phyloP scores from a whole-genome alignment of 1,140 invertebrate genomes.

The Rhopalosiphum padi region DNA sequence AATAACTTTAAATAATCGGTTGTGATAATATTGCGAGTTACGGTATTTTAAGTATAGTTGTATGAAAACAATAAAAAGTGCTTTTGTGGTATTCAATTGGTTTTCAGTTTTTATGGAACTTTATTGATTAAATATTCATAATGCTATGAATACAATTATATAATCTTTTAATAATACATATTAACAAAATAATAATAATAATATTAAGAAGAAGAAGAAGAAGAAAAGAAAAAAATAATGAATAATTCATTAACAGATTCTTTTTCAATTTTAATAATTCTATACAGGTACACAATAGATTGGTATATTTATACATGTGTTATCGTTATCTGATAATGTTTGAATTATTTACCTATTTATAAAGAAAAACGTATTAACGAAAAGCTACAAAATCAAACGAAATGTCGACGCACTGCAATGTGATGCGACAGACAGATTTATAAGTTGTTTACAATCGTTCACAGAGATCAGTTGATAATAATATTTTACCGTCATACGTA shows the following conservation, averaged over 20 bases:
- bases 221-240: not conserved
- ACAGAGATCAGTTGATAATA: not conserved
- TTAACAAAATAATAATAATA: not conserved
- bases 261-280: not conserved
- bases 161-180: not conserved
- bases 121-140: slow-evolving; percentile 5
- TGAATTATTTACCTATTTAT: not conserved
- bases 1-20: not conserved
- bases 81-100: not conserved
- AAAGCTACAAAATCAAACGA: not conserved
- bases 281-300: not conserved
- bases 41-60: not conserved
- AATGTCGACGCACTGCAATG: not conserved
- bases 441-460: not conserved
- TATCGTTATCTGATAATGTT: not conserved
- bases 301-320: not conserved
- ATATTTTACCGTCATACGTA: not conserved
- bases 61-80: not conserved
- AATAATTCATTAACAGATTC: not conserved
- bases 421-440: not conserved
- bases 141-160: not conserved
- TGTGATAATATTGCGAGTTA: not conserved
- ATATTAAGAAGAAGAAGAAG: too few relatives aligned
- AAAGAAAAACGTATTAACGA: not conserved
- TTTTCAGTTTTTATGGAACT: not conserved